A percentile compares a stretch with the other conserved stretches of the same genome.
Evolutionary conservation across 2,888 invertebrate species (phyloP).

Genomic region (Tachina grossa): DNA sequence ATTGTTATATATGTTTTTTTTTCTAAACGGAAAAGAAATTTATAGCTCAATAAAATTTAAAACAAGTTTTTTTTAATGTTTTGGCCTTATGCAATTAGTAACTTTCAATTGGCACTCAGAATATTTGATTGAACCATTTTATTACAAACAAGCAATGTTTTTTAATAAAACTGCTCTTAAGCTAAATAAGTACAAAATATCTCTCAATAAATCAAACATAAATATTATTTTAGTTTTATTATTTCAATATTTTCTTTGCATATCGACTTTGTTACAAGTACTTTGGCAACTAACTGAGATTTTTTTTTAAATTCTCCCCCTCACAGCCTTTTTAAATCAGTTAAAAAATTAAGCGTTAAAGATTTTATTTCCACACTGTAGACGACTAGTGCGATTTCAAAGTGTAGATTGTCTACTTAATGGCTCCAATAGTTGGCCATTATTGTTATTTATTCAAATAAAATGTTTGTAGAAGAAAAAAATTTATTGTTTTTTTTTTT

Average conservation of each 20-base stretch:
- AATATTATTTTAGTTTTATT: constrained; percentile 58
- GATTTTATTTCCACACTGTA: constrained; percentile 26
- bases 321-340: no score
- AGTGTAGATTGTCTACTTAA: constrained; percentile 79
- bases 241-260: constrained; percentile 12
- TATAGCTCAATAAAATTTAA: constrained; percentile 1
- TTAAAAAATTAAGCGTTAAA: constrained; percentile 52
- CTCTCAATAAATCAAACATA: constrained; percentile 58
- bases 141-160: constrained; percentile 38
- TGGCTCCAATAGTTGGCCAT: constrained; percentile 77
- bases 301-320: constrained; percentile 26
- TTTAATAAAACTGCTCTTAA: constrained; percentile 37
- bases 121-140: constrained; percentile 26
- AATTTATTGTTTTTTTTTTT: constrained; percentile 58
- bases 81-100: constrained; percentile 22
- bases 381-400: constrained; percentile 68
- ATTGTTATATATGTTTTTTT: no score
- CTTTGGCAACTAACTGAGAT: constrained; percentile 31
- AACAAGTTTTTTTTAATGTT: constrained; percentile 6
- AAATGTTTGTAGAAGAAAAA: constrained; percentile 32
- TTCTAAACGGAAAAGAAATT: background rate
- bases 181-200: constrained; percentile 9
- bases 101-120: background rate
- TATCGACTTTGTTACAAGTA: constrained; percentile 10
- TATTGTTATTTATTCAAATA: constrained; percentile 65